Base-by-base conservation (phyloP, 2,888 invertebrate genomes). In the Lottia gigantea region DNA sequence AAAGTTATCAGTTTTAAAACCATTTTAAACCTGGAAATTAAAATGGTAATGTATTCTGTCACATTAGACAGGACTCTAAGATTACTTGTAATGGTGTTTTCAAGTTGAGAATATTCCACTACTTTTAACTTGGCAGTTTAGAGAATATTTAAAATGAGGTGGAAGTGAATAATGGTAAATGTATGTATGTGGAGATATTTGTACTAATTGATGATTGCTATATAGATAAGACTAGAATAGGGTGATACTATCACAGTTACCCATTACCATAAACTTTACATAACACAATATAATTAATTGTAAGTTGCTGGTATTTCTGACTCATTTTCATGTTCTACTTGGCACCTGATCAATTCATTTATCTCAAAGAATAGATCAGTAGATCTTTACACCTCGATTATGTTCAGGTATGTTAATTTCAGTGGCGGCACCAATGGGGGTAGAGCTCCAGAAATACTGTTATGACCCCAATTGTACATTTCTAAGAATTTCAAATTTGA, bases 301-400 rank as follows among this genome's bases (percentile, higher is more conserved):
- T 23, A 14, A 19, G 14, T 55, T 55, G 19, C 12, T 14, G 23
- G 55, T 55, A 55, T 55, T 55, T 23, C 55, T 23, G 55, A 23
- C 23, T 55, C 23, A 23, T 55, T 55, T 55, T 55, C 55, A 19
- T 55, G 23, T 55, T 19, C 55, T 55, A 55, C 2, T 55, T 55
- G 55, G 55, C 55, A 55, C 55, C 55, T 55, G 23, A 23, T 55
- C 55, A 55, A 55, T 16, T 55, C 23, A 55, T 55, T 23, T 55
- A 55, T 19, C 55, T 55, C 23, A 55, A 55, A 55, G 55, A 55
- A 55, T 55, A 55, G 55, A 19, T 55, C 19, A 55, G 19, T 55
- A 55, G 19, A 23, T 55, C 23, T 55, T 55, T 23, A 55, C 40
- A 40, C 40, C 40, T 40, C 7, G 11, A 40, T 40, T 40, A 40